phyloP scores from a whole-genome alignment of 2,888 invertebrate species.

The Nowickia ferox region DNA sequence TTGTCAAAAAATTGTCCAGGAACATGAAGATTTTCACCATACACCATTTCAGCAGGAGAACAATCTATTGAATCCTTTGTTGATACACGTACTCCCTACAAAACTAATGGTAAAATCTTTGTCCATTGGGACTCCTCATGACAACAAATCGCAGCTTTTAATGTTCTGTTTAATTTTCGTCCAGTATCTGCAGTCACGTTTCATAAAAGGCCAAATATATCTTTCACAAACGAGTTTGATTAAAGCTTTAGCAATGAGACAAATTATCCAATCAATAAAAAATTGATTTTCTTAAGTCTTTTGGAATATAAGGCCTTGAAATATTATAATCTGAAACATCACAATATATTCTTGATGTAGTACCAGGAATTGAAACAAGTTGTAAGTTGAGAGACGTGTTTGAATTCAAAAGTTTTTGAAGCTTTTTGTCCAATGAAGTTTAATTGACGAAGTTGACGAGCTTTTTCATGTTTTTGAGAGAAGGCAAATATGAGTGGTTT shows the following conservation, averaged over 20 bases:
- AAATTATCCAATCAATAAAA: constrained; percentile 12
- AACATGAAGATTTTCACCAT: too few species aligned
- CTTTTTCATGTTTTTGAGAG: too few species aligned
- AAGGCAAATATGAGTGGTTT: too few species aligned
- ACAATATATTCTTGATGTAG: constrained; percentile 13
- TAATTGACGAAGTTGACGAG: too few species aligned
- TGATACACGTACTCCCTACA: too few species aligned
- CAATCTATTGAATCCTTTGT: too few species aligned
- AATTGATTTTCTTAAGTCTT: background rate
- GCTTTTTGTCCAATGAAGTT: too few species aligned
- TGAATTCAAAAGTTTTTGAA: constrained; percentile 8
- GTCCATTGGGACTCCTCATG: background rate
- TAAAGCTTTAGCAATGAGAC: background rate
- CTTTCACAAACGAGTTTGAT: constrained; percentile 6
- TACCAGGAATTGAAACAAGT: background rate
- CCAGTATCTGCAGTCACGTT: too few species aligned
- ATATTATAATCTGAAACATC: constrained; percentile 6
- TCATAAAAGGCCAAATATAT: background rate
- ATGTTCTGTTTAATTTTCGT: background rate
- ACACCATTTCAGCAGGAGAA: too few species aligned
- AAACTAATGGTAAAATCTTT: too few species aligned
- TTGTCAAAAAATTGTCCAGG: too few species aligned
- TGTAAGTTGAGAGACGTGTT: constrained; percentile 8
- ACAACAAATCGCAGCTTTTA: background rate
- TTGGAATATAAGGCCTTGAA: constrained; percentile 9